phyloP scores from a whole-genome alignment of 2,113 vertebrate species.

The Antechinus stuartii region DNA sequence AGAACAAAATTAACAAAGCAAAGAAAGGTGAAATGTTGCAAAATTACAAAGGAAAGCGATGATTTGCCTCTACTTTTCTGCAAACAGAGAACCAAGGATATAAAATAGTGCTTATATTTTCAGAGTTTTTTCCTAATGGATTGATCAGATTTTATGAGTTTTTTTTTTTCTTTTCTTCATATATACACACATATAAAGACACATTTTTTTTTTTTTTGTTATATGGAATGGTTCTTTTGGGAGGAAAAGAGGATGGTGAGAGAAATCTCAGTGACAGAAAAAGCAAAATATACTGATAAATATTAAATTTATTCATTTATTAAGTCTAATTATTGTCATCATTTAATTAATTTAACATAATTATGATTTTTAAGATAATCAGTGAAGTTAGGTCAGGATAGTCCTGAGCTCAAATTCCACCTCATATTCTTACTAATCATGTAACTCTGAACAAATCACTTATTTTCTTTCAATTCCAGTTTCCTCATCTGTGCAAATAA shows the following conservation, averaged over 20 bases:
- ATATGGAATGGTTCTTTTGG: neutral
- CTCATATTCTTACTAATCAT: neutral
- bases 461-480: neutral
- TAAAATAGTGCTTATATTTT: neutral
- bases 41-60: neutral
- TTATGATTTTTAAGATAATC: too few species aligned
- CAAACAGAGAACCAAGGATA: neutral
- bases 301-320: too few species aligned
- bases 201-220: neutral
- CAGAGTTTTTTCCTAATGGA: neutral
- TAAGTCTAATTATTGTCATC: too few species aligned
- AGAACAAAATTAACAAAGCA: slow-evolving; percentile 12
- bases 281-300: neutral
- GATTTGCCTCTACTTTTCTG: neutral
- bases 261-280: neutral
- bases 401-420: neutral
- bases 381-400: neutral
- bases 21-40: neutral
- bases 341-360: too few species aligned
- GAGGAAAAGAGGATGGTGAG: neutral
- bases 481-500: neutral
- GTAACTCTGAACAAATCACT: neutral
- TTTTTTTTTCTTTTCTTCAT: neutral
- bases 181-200: neutral
- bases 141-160: neutral